phyloP scores from a whole-genome alignment of 2,888 invertebrate genomes.

The Nesidiocoris tenuis region DNA sequence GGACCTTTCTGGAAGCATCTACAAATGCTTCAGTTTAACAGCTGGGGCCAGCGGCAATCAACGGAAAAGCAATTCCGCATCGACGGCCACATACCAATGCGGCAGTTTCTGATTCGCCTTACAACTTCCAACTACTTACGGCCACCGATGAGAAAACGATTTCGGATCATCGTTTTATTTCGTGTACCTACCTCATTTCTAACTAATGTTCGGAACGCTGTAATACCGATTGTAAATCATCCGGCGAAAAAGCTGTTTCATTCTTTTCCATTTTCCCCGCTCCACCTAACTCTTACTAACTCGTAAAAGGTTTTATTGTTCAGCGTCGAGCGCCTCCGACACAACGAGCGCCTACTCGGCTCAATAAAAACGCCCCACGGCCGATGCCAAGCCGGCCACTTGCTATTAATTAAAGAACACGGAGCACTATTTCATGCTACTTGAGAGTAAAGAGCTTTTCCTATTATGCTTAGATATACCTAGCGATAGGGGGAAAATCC shows the following conservation, averaged over 20 bases:
- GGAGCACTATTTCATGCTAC: not conserved
- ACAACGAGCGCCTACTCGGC: not conserved
- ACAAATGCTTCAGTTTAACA: no score
- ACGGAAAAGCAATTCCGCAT: no score
- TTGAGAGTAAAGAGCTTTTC: not conserved
- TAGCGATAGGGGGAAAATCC: no score
- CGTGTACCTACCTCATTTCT: constrained; percentile 23
- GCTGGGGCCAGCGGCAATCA: no score
- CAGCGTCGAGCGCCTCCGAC: not conserved
- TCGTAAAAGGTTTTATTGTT: not conserved
- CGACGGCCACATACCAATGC: no score
- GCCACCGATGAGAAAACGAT: not conserved
- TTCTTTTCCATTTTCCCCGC: not conserved
- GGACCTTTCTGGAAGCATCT: no score
- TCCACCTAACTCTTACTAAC: not conserved
- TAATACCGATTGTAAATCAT: constrained; percentile 30
- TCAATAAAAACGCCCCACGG: not conserved
- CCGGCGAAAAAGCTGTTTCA: constrained; percentile 23
- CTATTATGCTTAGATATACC: no score
- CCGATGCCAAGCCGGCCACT: not conserved
- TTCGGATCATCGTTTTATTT: constrained; percentile 25
- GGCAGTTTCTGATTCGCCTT: no score
- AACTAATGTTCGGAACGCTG: constrained; percentile 13
- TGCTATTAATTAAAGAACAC: not conserved
- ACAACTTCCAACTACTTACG: no score